phyloP scores from a whole-genome alignment of 2,113 vertebrate genomes.

The Eubucco bourcierii region DNA sequence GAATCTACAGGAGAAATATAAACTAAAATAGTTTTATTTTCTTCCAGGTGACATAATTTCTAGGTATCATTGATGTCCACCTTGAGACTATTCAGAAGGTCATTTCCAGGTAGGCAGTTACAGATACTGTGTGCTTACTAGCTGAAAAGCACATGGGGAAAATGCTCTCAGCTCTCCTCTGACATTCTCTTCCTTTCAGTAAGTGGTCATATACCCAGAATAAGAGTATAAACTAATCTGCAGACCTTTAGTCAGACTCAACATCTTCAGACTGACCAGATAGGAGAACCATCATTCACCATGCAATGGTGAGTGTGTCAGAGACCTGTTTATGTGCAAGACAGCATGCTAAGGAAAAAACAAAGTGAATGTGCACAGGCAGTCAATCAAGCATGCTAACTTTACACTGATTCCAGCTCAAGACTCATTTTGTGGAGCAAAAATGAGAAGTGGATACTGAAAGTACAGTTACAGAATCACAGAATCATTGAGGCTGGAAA shows the following conservation, averaged over 20 bases:
- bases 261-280: not conserved
- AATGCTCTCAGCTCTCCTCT: not conserved
- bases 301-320: not conserved
- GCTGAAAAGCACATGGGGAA: not conserved
- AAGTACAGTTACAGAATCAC: not conserved
- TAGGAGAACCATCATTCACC: not conserved
- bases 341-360: not conserved
- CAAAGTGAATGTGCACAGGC: not conserved
- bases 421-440: not conserved
- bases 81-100: not conserved
- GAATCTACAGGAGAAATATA: not conserved
- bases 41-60: not conserved
- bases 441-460: not conserved
- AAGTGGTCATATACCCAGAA: not conserved
- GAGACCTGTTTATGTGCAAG: rapidly evolving
- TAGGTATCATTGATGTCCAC: not conserved
- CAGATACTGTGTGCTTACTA: not conserved
- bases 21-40: not conserved
- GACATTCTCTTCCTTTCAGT: not conserved
- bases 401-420: not conserved
- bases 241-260: not conserved
- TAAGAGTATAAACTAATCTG: not conserved
- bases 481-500: too few species aligned
- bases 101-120: not conserved
- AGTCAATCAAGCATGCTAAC: rapidly evolving